Evolutionary conservation across 2,888 invertebrate genomes (phyloP), one percentile per base, ranked within the genome.

Genomic region (Pemphredon lugubris): DNA sequence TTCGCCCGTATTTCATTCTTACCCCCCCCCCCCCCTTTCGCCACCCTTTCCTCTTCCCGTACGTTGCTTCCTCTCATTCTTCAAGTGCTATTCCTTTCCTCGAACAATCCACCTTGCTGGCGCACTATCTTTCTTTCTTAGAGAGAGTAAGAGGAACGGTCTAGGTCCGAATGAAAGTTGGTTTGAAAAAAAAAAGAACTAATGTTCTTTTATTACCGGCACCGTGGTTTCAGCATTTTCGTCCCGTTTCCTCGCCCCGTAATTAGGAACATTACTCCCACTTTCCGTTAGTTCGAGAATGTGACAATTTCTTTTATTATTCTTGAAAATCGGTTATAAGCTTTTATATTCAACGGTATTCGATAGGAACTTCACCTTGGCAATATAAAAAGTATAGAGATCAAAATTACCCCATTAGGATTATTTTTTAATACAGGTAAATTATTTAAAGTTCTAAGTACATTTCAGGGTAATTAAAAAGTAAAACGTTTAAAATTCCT

Each of bases 1-100:
- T 54, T 65, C 68, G 67, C 44, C n/a, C 70, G 72, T 82, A 78
- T 84, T 84, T 82, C 73, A 83, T 78, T 79, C 70, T 70, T 73
- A 51, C 65, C 55, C 53, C 60, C 39, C 55, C 34, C 34, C 20
- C 20, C 21, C 54, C 23, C 42, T n/a, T 20, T 34, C 34, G n/a
- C 34, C 47, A 30, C 69, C 57, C 65, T 51, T 48, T 71, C 73
- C 37, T 14, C 39, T 45, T 54, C 64, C 48, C 67, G 20, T 51
- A n/a, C 39, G 40, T 37, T 61, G 45, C 55, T 54, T 50, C 69
- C 61, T 59, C 59, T 69, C 50, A 20, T 64, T 67, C 47, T 39
- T 73, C 53, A 23, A 76, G 65, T 32, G 34, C 58, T 61, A 57
- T 42, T 42, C 47, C 63, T 48, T 42, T 42, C 32, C 14, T 20